These are phyloP conservation scores for Parasteatoda tepidariorum DNA, from an alignment of 1,140 invertebrate species.

Conservation along the genomic window DNA sequence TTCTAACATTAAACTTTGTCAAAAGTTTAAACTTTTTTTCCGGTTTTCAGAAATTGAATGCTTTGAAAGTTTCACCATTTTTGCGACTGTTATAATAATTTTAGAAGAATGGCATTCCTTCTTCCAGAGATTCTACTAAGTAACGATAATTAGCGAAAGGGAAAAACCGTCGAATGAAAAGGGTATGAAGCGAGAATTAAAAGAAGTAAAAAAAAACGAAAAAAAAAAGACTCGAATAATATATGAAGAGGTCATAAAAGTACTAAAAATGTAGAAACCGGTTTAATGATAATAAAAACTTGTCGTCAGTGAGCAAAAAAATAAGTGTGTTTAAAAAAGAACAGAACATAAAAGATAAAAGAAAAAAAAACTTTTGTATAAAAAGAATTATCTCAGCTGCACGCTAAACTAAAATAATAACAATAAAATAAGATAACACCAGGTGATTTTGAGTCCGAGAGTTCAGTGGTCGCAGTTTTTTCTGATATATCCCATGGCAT, in stretches of 20 bases:
- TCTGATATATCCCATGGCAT: neutral
- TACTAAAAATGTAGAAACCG: conserved; percentile 57
- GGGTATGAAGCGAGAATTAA: conserved; percentile 7
- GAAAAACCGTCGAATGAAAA: neutral
- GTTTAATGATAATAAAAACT: conserved; percentile 60
- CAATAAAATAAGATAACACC: conserved; percentile 20
- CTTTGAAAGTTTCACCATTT: too few species aligned
- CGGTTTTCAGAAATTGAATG: too few species aligned
- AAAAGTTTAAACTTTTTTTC: too few species aligned
- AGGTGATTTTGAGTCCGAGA: conserved; percentile 44
- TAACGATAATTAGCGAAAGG: too few species aligned
- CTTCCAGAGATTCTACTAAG: too few species aligned
- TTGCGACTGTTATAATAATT: too few species aligned
- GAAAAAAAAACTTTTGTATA: conserved; percentile 48
- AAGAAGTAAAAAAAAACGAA: conserved; percentile 23
- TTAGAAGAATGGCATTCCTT: too few species aligned
- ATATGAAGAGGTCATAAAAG: conserved; percentile 58
- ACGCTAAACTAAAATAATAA: conserved; percentile 53
- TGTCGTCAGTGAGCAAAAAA: conserved; percentile 46
- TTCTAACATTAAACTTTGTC: too few species aligned
- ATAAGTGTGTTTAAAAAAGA: conserved; percentile 39
- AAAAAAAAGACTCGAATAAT: conserved; percentile 31
- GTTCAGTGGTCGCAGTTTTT: conserved; percentile 40
- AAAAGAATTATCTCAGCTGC: conserved; percentile 49
- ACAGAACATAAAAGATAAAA: conserved; percentile 31